These are phyloP conservation scores for Petrophora chlorosata DNA, from an alignment of 2,888 invertebrate species.

Conservation along the genomic window DNA sequence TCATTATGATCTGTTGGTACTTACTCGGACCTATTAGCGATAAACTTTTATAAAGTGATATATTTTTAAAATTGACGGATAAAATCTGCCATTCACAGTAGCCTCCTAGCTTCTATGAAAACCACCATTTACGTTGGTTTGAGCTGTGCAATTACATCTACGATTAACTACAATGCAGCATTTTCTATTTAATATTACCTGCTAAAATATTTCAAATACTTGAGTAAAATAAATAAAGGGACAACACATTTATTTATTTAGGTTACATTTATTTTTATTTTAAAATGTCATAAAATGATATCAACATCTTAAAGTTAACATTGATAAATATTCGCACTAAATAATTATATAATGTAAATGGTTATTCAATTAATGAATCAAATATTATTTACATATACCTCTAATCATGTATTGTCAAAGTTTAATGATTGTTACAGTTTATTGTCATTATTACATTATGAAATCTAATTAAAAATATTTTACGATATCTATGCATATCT, in stretches of 20 bases:
- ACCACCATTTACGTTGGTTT: too few relatives aligned
- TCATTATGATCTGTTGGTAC: too few relatives aligned
- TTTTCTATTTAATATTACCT: neutral
- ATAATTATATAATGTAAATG: constrained; percentile 48
- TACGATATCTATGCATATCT: constrained; percentile 2
- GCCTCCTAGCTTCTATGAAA: too few relatives aligned
- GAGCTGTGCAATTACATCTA: too few relatives aligned
- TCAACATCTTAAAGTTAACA: constrained; percentile 81
- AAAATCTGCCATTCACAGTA: too few relatives aligned
- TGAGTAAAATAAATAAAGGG: neutral
- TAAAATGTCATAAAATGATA: constrained; percentile 83
- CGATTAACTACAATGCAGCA: too few relatives aligned
- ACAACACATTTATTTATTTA: constrained; percentile 35
- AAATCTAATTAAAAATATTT: constrained; percentile 28
- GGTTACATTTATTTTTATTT: constrained; percentile 76
- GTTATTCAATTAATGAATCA: constrained; percentile 28
- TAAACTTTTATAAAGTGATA: too few relatives aligned
- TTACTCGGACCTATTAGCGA: too few relatives aligned
- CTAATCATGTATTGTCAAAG: constrained; percentile 14
- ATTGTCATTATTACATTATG: constrained; percentile 59
- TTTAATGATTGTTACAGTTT: constrained; percentile 60
- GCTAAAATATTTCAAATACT: neutral
- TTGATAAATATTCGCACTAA: constrained; percentile 73
- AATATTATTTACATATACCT: constrained; percentile 30
- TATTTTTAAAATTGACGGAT: too few relatives aligned